A percentile compares a stretch with the other conserved stretches of the same genome.
Conservation (phyloP, 1,140 invertebrate species). For the Drosophila melanica region DNA sequence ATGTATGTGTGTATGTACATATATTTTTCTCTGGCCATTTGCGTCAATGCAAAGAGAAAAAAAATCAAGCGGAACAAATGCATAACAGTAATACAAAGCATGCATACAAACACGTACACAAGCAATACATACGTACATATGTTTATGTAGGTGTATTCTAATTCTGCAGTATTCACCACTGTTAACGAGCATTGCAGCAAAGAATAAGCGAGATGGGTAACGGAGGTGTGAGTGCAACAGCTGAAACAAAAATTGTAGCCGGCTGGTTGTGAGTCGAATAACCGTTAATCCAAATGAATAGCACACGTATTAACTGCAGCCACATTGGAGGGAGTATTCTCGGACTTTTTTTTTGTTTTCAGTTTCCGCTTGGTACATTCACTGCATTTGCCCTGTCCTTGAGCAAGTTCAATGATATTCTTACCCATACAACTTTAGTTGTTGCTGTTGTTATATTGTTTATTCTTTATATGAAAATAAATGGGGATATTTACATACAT, state of each 20-base stretch:
- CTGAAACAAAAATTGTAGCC: constrained; percentile 3
- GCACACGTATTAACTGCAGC: background rate
- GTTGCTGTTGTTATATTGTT: constrained; percentile 46
- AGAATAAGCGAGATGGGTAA: background rate
- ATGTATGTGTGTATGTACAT: background rate
- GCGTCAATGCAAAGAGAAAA: constrained; percentile 38
- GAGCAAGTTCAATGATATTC: constrained; percentile 73
- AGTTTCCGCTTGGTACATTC: constrained; percentile 11
- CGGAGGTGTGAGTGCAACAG: background rate
- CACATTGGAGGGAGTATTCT: background rate
- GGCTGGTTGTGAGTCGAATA: constrained; percentile 4
- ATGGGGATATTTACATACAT: constrained; percentile 3
- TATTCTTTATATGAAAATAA: constrained; percentile 41
- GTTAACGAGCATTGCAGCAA: constrained; percentile 19
- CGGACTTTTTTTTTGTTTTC: constrained; percentile 7
- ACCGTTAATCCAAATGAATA: constrained; percentile 20
- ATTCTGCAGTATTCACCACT: constrained; percentile 13
- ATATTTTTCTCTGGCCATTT: constrained; percentile 22
- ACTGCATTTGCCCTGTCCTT: constrained; percentile 56
- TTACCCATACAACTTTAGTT: constrained; percentile 19
- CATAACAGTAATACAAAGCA: constrained; percentile 6
- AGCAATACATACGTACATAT: background rate
- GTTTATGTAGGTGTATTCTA: background rate
- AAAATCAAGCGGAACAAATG: constrained; percentile 11
- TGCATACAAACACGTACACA: background rate